Conservation (phyloP, 1,140 invertebrate genomes). For the Eufriesea mexicana region DNA sequence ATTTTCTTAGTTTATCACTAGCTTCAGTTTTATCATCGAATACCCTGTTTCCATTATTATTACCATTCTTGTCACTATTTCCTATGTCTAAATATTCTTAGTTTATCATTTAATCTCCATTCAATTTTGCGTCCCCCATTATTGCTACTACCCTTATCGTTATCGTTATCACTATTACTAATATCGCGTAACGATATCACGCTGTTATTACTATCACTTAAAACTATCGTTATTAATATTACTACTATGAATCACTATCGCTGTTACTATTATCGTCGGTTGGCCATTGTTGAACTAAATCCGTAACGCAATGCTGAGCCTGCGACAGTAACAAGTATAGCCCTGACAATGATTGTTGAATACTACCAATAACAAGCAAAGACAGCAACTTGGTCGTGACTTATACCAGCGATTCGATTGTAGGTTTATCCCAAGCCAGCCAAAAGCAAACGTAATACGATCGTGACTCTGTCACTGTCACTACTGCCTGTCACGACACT, state of each 20-base stretch:
- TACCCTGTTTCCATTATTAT: not conserved
- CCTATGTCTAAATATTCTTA: too few species aligned
- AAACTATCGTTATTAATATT: too few species aligned
- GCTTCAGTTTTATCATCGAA: not conserved
- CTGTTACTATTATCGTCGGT: too few species aligned
- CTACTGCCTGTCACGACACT: slow-evolving; percentile 2
- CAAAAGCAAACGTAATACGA: not conserved
- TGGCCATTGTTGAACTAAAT: not conserved
- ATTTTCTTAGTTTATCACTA: not conserved
- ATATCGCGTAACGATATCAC: too few species aligned
- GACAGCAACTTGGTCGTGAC: not conserved
- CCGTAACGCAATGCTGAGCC: not conserved
- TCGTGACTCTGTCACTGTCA: slow-evolving; percentile 13
- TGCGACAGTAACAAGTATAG: not conserved
- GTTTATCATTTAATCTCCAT: too few species aligned
- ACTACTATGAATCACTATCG: too few species aligned
- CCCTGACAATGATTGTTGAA: not conserved
- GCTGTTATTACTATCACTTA: too few species aligned
- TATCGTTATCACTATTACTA: too few species aligned
- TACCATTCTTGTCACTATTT: not conserved
- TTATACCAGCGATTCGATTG: not conserved
- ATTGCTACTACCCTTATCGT: too few species aligned
- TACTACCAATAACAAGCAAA: not conserved
- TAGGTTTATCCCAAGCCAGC: not conserved
- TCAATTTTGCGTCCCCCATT: too few species aligned